Percentiles rank a stretch among this genome's conserved stretches.
Evolutionary conservation across 2,888 invertebrate genomes (phyloP).

Genomic region (Folsomia candida): DNA sequence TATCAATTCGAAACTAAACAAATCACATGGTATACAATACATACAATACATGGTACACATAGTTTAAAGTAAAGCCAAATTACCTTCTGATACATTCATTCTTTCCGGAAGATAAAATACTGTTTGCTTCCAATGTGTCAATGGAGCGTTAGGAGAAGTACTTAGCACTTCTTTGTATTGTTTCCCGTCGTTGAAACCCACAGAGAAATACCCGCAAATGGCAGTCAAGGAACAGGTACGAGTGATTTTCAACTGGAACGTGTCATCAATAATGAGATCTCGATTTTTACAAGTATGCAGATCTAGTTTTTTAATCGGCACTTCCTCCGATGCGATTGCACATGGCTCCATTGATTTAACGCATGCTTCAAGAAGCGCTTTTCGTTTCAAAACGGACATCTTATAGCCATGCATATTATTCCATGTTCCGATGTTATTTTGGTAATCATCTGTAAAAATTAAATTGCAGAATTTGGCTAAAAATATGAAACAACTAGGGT

Average conservation of each 20-base stretch:
- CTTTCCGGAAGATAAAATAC: conserved; percentile 78
- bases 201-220: conserved; percentile 88
- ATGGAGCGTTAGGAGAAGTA: conserved; percentile 61
- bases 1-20: too few species aligned
- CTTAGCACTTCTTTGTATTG: conserved; percentile 22
- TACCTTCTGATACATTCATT: too few species aligned
- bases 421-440: conserved; percentile 80
- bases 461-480: too few species aligned
- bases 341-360: conserved; percentile 67
- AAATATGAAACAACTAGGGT: too few species aligned
- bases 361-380: conserved; percentile 74
- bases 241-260: conserved; percentile 56
- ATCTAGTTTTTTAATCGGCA: conserved; percentile 69
- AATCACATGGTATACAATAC: too few species aligned
- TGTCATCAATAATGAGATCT: conserved; percentile 56
- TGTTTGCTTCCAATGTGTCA: conserved; percentile 95
- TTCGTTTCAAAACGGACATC: conserved; percentile 86
- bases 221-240: conserved; percentile 71
- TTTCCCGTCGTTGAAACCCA: conserved; percentile 41
- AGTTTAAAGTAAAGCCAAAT: too few species aligned
- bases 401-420: conserved; percentile 89
- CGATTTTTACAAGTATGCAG: conserved; percentile 67
- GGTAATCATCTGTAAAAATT: too few species aligned
- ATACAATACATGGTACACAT: too few species aligned
- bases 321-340: conserved; percentile 66